phyloP scores from a whole-genome alignment of 2,797 vertebrate genomes.

The Schizothorax lantsangensis region DNA sequence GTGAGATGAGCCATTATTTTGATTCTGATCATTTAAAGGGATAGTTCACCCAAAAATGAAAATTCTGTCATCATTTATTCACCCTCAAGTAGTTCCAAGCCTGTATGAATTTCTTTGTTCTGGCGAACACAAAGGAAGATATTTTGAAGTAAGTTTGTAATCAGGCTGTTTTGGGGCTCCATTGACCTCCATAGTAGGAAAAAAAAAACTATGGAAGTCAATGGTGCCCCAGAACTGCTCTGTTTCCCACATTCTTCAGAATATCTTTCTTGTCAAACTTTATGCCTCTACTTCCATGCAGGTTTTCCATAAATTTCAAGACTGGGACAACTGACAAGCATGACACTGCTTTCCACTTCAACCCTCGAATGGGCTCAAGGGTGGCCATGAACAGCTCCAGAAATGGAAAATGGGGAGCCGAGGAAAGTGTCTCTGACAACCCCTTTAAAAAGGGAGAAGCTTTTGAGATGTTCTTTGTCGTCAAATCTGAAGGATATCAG shows the following conservation, averaged over 20 bases:
- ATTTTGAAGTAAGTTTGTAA: no score
- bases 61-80: no score
- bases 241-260: no score
- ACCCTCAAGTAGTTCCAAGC: no score
- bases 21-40: background rate
- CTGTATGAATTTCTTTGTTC: no score
- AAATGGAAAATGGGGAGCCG: background rate
- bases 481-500: slow-evolving; percentile 39
- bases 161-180: no score
- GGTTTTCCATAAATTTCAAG: slow-evolving; percentile 40
- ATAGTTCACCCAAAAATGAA: no score
- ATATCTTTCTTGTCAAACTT: no score
- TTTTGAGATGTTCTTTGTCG: slow-evolving; percentile 30
- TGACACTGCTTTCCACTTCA: slow-evolving; percentile 51
- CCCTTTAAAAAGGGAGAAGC: slow-evolving; percentile 17
- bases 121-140: background rate
- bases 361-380: background rate
- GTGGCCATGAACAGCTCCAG: slow-evolving; percentile 36
- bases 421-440: slow-evolving; percentile 11
- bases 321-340: slow-evolving; percentile 5
- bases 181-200: no score
- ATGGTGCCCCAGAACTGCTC: no score
- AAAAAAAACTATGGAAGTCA: no score
- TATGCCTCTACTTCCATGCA: slow-evolving; percentile 3
- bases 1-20: background rate